phyloP scores from a whole-genome alignment of 2,888 invertebrate genomes.

The Diadegma fenestrale region DNA sequence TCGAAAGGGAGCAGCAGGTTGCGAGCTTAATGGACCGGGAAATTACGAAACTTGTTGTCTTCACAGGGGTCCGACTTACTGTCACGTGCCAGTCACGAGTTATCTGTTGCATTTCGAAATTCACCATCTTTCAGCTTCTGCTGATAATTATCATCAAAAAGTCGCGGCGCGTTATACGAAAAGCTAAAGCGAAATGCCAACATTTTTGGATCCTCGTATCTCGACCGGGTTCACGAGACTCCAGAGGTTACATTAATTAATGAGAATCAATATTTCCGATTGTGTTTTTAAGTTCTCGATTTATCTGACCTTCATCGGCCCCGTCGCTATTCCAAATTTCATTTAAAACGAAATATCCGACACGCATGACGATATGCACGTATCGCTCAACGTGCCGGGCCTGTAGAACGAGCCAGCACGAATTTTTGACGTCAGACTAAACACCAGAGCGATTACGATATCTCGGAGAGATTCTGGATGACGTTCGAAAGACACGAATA shows the following conservation, averaged over 20 bases:
- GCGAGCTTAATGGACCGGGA: not conserved
- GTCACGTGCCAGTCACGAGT: not conserved
- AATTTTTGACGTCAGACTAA: constrained; percentile 5
- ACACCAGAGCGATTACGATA: constrained; percentile 36
- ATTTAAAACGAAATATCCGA: not conserved
- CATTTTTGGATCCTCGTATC: too few species aligned
- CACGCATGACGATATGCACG: not conserved
- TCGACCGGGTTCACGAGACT: too few species aligned
- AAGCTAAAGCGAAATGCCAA: too few species aligned
- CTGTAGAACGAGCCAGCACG: not conserved
- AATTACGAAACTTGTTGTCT: constrained; percentile 47
- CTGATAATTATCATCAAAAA: not conserved
- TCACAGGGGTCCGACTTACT: constrained; percentile 44
- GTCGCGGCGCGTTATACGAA: not conserved
- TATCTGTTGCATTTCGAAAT: not conserved
- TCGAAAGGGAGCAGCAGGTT: not conserved
- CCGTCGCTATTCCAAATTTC: not conserved
- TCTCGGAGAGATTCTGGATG: constrained; percentile 1
- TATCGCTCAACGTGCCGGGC: not conserved
- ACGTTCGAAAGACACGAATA: not conserved
- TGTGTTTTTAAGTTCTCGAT: too few species aligned
- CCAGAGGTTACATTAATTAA: too few species aligned
- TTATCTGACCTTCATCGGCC: not conserved
- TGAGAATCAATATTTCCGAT: too few species aligned
- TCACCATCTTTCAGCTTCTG: not conserved